Base-by-base conservation (phyloP, 2,113 vertebrate species). In the Camarhynchus parvulus region DNA sequence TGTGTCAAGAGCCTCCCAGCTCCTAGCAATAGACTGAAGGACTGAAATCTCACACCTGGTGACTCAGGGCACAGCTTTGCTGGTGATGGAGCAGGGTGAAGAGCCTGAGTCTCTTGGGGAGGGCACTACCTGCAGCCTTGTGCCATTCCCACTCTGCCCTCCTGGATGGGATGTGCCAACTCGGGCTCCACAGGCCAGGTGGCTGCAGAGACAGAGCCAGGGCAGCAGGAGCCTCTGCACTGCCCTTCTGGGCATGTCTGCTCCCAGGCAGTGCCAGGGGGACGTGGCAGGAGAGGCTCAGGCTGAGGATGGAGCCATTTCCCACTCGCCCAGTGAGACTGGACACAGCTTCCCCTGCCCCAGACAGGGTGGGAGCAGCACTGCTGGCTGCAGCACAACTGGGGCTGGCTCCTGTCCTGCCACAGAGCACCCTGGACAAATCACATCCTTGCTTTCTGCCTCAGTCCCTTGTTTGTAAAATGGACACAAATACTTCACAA, bases 171-270 rank as follows among this genome's bases (percentile, higher is more conserved):
- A 73, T 2, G 9, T 1, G 7, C 25, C 66, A 50, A n/a, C 58
- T 35, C 1, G 3, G n/a, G 58, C n/a, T 59, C 15, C 63, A 39
- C 18, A 5, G 56, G 56, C 41, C 77, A 9, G 46, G 33, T 1
- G 15, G 62, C 37, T 58, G 62, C 5, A 0, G 7, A 20, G 42
- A 39, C 58, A 39, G 27, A 52, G 52, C 0, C 0, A 90, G 72
- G 66, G 74, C 69, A 64, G 42, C 5, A 1, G 30, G 6, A 82
- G 33, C 22, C n/a, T 49, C 66, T 3, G 4, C 15, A 28, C 27
- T 1, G 8, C 37, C 56, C 56, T 14, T 79, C 35, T 58, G 0
- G 0, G 42, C 69, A 31, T 0, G 0, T 19, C 66, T 5, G 2
- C 74, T 62, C 14, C 39, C 2, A 2, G 41, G 64, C 16, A 21